phyloP scores from a whole-genome alignment of 2,113 vertebrate genomes.

The Theropithecus gelada region DNA sequence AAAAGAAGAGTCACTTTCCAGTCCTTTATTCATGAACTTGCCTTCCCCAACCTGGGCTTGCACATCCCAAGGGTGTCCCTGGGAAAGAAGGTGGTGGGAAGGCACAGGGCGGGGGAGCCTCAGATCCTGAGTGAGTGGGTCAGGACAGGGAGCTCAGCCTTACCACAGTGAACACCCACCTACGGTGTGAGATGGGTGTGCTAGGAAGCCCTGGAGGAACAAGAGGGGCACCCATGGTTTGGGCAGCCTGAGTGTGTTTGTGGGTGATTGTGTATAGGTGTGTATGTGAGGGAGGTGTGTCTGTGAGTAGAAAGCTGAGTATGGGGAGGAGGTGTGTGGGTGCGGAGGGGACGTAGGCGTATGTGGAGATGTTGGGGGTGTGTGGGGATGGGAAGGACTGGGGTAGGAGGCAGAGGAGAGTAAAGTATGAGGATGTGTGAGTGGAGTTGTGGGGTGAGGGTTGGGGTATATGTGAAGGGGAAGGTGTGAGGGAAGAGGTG shows the following conservation, averaged over 20 bases:
- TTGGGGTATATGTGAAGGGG: no score
- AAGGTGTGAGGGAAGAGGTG: not conserved
- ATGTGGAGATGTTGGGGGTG: rapidly evolving
- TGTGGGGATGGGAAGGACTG: not conserved
- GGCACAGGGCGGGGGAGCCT: rapidly evolving
- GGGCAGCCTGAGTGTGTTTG: not conserved
- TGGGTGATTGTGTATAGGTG: not conserved
- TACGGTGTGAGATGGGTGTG: not conserved
- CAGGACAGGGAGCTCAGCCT: not conserved
- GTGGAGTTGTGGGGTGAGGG: no score
- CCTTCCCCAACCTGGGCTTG: not conserved
- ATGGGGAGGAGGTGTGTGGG: no score
- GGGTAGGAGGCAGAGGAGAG: not conserved
- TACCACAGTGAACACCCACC: not conserved
- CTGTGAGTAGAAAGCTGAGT: not conserved
- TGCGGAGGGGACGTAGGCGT: not conserved
- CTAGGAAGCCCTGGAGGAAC: no score
- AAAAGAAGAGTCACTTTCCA: slow-evolving; percentile 49
- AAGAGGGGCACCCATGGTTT: rapidly evolving
- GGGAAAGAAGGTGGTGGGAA: not conserved
- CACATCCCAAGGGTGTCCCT: not conserved
- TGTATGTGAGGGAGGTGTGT: not conserved
- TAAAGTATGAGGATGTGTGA: not conserved
- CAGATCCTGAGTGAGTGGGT: not conserved
- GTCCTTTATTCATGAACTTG: not conserved